Percentiles rank a stretch among this genome's conserved stretches.
These are phyloP conservation scores for Sinonovacula constricta DNA, from an alignment of 1,140 invertebrate genomes.

Conservation along the genomic window DNA sequence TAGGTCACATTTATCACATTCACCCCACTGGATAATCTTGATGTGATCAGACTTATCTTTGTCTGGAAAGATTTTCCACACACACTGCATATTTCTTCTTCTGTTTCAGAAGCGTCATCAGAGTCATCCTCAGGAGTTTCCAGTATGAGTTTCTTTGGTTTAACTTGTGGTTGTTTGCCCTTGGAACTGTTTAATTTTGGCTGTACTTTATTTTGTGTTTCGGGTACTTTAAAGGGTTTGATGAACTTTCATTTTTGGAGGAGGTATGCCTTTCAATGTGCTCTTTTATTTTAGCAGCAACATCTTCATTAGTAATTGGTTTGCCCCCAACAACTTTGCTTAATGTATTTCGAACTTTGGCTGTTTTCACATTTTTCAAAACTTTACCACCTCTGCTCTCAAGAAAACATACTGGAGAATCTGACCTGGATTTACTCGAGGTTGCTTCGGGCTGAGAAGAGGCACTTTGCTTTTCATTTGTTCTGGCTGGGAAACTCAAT, in stretches of 20 bases:
- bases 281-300: not conserved
- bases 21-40: not conserved
- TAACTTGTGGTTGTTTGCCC: not conserved
- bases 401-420: not conserved
- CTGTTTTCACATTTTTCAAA: conserved; percentile 2
- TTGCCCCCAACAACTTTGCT: conserved; percentile 9
- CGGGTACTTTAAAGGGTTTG: too few relatives aligned
- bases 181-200: not conserved
- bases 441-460: not conserved
- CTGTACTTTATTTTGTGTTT: not conserved
- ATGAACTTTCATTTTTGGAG: not conserved
- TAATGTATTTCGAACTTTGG: not conserved
- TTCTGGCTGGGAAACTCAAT: not conserved
- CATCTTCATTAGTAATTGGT: conserved; percentile 5
- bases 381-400: conserved; percentile 3
- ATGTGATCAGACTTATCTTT: not conserved
- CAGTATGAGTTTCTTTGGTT: not conserved
- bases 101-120: conserved; percentile 2
- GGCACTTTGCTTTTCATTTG: not conserved
- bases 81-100: not conserved
- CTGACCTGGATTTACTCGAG: not conserved
- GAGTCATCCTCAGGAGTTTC: not conserved
- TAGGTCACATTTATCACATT: not conserved
- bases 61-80: not conserved
- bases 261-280: not conserved